phyloP scores from a whole-genome alignment of 2,888 invertebrate species.

The Hydroisotoma schaefferi region DNA sequence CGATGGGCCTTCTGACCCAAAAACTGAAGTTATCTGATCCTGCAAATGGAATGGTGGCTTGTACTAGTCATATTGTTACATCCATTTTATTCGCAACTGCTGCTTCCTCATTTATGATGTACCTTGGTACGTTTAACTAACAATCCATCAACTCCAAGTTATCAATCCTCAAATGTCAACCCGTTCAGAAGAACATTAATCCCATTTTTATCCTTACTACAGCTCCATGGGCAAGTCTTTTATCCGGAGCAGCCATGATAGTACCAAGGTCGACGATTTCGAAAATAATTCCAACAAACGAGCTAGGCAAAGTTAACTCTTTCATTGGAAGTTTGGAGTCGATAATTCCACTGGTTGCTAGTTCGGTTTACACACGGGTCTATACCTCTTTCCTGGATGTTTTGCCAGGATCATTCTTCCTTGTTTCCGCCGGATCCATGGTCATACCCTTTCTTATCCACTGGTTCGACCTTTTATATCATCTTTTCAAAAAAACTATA shows the following conservation, averaged over 20 bases:
- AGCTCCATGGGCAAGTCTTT: slow-evolving; percentile 34
- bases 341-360: slow-evolving; percentile 61
- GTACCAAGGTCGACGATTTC: slow-evolving; percentile 69
- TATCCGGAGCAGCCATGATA: slow-evolving; percentile 35
- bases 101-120: slow-evolving; percentile 24
- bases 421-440: slow-evolving; percentile 58
- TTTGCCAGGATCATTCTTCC: slow-evolving; percentile 61
- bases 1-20: slow-evolving; percentile 39
- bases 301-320: slow-evolving; percentile 69
- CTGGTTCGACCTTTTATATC: no score
- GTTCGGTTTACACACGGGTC: slow-evolving; percentile 63
- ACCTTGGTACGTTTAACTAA: slow-evolving; percentile 29
- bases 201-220: background rate
- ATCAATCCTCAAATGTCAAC: background rate
- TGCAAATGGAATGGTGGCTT: slow-evolving; percentile 35
- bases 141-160: background rate
- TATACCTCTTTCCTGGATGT: slow-evolving; percentile 60
- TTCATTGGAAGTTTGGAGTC: slow-evolving; percentile 65
- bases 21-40: slow-evolving; percentile 33
- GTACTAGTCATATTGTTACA: slow-evolving; percentile 21
- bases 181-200: background rate
- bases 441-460: slow-evolving; percentile 37
- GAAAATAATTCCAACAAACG: slow-evolving; percentile 67
- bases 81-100: slow-evolving; percentile 28
- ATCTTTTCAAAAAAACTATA: no score